Conservation (phyloP, 2,888 invertebrate species). For the Ophion obscuratus region DNA sequence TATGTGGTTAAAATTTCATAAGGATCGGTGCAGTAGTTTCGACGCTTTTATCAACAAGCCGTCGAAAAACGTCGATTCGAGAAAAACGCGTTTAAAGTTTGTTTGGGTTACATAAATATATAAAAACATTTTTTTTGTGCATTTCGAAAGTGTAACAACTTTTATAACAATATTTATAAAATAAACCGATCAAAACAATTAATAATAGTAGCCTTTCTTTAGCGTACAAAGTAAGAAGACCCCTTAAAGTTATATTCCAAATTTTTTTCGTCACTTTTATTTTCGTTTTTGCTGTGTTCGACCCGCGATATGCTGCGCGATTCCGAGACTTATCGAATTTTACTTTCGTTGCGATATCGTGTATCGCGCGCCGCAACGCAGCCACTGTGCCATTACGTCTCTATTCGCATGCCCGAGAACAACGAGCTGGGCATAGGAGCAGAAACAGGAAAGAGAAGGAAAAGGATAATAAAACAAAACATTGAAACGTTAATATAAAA, state of each 20-base stretch:
- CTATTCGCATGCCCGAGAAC: background rate
- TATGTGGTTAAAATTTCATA: too few species aligned
- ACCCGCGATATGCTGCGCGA: constrained; percentile 58
- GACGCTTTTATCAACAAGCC: too few species aligned
- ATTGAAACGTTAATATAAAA: background rate
- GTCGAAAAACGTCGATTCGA: too few species aligned
- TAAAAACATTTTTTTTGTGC: too few species aligned
- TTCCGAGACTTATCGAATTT: constrained; percentile 63
- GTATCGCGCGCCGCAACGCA: background rate
- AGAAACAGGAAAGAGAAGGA: background rate
- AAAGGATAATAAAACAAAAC: background rate
- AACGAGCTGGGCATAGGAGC: background rate
- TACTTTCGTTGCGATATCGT: constrained; percentile 47
- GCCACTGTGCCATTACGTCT: constrained; percentile 21
- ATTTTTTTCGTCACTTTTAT: background rate
- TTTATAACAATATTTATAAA: too few species aligned
- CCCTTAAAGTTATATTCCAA: background rate
- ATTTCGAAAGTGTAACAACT: too few species aligned
- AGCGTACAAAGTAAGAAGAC: too few species aligned
- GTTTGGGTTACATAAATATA: too few species aligned
- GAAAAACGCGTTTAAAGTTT: too few species aligned
- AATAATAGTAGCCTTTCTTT: too few species aligned
- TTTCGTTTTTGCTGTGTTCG: background rate
- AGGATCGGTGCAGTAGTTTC: too few species aligned
- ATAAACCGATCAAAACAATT: too few species aligned